Base-by-base conservation (phyloP, 2,113 vertebrate species). In the Synchiropus splendidus region DNA sequence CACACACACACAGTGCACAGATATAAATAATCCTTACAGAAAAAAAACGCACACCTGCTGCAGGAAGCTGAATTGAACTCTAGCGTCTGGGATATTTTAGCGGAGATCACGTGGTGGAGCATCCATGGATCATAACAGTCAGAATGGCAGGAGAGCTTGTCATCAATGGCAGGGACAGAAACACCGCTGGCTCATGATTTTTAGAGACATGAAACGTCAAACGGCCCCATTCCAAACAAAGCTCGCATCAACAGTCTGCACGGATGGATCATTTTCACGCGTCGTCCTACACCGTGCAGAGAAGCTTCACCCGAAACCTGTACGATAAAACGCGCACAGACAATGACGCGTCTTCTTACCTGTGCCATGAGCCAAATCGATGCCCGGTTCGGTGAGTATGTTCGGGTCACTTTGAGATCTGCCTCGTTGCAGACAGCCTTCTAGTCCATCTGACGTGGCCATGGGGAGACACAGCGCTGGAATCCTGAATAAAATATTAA, bases 341-440 rank as follows among this genome's bases (percentile, higher is more conserved):
- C n/a, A n/a, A n/a, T n/a, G n/a, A 5, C 34, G 53, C 33, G 35
- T 34, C 45, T 2, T 42, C 70, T 83, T 90, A 94, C 92, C 92
- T 91, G 87, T 60, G 71, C 51, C 74, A 74, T 87, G 83, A 49
- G 81, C 73, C 62, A 87, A 71, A 74, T 84, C 88, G 36, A 87
- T 76, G 64, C 76, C 76, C 65, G 88, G 72, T 58, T 94, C 91
- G 27, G 83, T 82, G 74, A 92, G 88, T 84, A 90, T 88, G 88
- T 84, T 96, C 82, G 92, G 92, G 88, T 96, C 92, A 83, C 92
- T 96, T 85, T 92, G 92, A 70, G 91, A 96, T 82, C 91, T 88
- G 86, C 89, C 90, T 87, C 92, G 80, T 30, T 91, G 89, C 85
- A 89, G 89, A 85, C 91, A 92, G 80, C 88, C 82, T 55, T 90